Base-by-base conservation (phyloP, 2,113 vertebrate genomes). In the Apistogramma diplotaenia region DNA sequence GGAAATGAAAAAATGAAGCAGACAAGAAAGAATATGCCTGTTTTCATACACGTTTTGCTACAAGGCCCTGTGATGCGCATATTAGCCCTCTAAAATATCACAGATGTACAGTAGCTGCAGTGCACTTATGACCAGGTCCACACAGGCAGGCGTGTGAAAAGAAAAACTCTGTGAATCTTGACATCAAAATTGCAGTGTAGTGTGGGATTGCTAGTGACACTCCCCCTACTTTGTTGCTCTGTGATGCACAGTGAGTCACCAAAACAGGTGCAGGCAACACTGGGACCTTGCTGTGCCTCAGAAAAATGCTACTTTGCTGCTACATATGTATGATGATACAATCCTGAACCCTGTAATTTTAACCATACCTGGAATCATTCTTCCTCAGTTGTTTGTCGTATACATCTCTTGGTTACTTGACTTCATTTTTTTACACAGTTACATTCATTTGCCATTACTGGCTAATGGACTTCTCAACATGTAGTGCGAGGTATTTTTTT, bases 401-500 rank as follows among this genome's bases (percentile, higher is more conserved):
- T 60, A 40, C 55, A 58, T 56, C 27, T 29, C 3, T 73, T 12
- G 43, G 23, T 75, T 59, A 75, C 35, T 75, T 59, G 7, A 13
- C 19, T 10, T 29, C 18, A 12, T 18, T 62, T 25, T 40, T 27
- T 33, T 76, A 78, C 16, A 35, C 55, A 25, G 46, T 27, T 59
- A 46, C 56, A 37, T 82, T 65, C 23, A 56, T 85, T 82, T 88
- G 49, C 76, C 35, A 37, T 77, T 31, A 76, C 51, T 70, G 65
- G 76, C 83, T 87, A 88, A 91, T 91, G 86, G 84, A 81, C 83
- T 86, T 82, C 70, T 88, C 71, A 76, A 84, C 86, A 89, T 65
- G 80, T 27, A 81, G 77, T 56, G 84, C n/a, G n/a, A n/a, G n/a
- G n/a, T n/a, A n/a, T n/a, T n/a, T n/a, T n/a, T n/a, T n/a, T n/a